Conservation (phyloP, 1,140 invertebrate genomes). For the Drosophila funebris region DNA sequence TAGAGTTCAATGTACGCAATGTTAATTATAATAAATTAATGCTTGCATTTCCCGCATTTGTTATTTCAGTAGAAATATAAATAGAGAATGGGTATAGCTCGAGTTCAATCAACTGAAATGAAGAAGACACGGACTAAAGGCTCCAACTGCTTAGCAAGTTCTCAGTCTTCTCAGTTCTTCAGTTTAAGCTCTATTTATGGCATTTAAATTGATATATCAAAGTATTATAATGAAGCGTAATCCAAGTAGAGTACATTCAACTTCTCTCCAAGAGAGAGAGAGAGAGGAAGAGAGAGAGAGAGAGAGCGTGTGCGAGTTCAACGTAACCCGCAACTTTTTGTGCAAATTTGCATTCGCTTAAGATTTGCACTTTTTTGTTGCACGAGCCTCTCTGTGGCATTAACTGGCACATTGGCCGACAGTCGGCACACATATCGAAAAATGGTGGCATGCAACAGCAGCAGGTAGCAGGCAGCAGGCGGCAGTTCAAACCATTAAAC, state of each 20-base stretch:
- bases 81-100: neutral
- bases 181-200: neutral
- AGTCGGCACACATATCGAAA: constrained; percentile 42
- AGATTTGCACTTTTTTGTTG: constrained; percentile 39
- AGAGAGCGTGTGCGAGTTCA: constrained; percentile 25
- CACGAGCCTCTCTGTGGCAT: neutral
- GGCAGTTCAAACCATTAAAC: constrained; percentile 14
- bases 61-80: constrained; percentile 11
- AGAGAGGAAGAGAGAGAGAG: no score
- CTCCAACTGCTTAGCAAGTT: no score
- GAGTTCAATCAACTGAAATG: constrained; percentile 13
- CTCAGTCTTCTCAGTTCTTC: neutral
- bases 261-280: no score
- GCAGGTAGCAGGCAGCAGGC: no score
- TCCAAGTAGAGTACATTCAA: neutral
- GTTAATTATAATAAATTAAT: constrained; percentile 61
- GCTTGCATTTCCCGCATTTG: constrained; percentile 4
- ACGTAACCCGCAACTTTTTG: constrained; percentile 29
- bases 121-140: no score
- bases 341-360: constrained; percentile 55
- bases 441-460: constrained; percentile 64
- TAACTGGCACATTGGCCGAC: constrained; percentile 62
- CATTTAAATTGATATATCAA: no score
- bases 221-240: no score
- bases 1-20: constrained; percentile 68